Conservation (phyloP, 2,888 invertebrate genomes). For the Junonia oenone region DNA sequence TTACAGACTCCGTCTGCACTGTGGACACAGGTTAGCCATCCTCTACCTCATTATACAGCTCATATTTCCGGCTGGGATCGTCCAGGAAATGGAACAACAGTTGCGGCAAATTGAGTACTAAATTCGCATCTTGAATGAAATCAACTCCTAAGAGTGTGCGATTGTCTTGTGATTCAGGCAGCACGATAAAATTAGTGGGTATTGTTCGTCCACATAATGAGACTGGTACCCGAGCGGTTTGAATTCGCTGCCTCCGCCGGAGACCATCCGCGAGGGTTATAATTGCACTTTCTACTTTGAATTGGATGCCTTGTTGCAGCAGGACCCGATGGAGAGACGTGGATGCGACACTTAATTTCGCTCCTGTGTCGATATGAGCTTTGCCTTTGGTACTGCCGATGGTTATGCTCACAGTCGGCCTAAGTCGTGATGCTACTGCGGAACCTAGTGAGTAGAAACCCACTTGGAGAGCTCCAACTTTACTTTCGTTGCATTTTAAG, state of each 20-base stretch:
- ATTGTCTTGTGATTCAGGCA: constrained; percentile 27
- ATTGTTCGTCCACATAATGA: constrained; percentile 12
- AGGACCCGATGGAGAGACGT: constrained; percentile 13
- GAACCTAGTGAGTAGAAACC: constrained; percentile 19
- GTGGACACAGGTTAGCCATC: not conserved
- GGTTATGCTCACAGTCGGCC: constrained; percentile 18
- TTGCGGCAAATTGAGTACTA: constrained; percentile 19
- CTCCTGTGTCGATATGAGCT: constrained; percentile 14
- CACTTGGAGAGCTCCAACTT: not conserved
- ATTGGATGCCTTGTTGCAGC: constrained; percentile 5
- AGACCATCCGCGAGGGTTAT: constrained; percentile 9
- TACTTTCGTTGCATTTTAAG: not conserved
- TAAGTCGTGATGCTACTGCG: not conserved
- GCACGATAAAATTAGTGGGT: constrained; percentile 30
- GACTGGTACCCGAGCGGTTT: not conserved
- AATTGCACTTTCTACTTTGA: not conserved
- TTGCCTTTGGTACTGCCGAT: not conserved
- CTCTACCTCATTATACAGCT: constrained; percentile 5
- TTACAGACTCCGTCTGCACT: constrained; percentile 14
- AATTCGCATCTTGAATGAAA: constrained; percentile 21
- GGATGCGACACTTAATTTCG: constrained; percentile 24
- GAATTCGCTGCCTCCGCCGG: not conserved
- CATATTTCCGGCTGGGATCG: not conserved
- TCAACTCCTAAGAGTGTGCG: constrained; percentile 31
- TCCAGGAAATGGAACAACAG: constrained; percentile 14